A percentile compares a stretch with the other conserved stretches of the same genome.
Conservation (phyloP, 2,113 vertebrate species). For the Sapayoa aenigma region DNA sequence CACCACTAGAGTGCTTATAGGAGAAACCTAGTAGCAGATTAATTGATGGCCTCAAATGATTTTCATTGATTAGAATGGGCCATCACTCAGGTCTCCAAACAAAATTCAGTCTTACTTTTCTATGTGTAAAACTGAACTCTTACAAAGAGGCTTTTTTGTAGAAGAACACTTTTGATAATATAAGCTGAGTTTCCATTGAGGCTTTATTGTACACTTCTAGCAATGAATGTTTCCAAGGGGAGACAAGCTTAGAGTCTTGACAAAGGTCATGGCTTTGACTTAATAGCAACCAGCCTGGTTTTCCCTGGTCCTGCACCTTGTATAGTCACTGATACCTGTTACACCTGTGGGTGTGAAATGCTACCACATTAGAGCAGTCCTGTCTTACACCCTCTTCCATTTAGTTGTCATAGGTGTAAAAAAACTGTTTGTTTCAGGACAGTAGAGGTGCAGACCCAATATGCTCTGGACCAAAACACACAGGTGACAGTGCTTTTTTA, state of each 20-base stretch:
- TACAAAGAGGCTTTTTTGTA: neutral
- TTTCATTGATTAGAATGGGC: neutral
- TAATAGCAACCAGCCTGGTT: neutral
- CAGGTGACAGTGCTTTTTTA: neutral
- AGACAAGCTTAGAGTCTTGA: neutral
- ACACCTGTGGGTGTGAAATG: slow-evolving; percentile 9
- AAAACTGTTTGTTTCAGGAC: neutral
- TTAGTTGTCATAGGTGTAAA: neutral
- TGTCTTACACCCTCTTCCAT: neutral
- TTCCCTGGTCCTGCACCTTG: neutral
- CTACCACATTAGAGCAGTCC: neutral
- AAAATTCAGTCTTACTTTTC: neutral
- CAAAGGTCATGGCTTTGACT: neutral
- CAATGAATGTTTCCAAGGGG: neutral
- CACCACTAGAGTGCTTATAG: neutral
- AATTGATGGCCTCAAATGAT: neutral
- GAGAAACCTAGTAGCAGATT: neutral
- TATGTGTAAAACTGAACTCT: neutral
- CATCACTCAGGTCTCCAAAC: neutral
- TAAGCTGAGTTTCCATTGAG: neutral
- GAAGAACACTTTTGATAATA: neutral
- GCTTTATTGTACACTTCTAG: neutral
- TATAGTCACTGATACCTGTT: neutral
- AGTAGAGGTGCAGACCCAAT: neutral
- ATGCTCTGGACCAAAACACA: neutral